Conservation (phyloP, 1,140 invertebrate species). For the Pantala flavescens region DNA sequence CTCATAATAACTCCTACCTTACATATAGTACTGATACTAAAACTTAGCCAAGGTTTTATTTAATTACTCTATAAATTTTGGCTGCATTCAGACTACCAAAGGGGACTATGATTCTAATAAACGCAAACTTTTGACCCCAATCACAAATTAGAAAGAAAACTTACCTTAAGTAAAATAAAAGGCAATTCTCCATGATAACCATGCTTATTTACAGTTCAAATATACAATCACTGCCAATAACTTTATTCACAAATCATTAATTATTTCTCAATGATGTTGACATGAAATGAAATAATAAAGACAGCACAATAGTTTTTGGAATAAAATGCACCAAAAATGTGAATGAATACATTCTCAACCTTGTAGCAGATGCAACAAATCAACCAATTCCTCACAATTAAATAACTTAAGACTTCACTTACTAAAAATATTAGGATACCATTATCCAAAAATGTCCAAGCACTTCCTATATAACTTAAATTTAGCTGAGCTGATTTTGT, state of each 20-base stretch:
- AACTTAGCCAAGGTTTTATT: no score
- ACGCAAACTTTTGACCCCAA: no score
- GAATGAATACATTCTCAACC: not conserved
- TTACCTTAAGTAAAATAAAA: no score
- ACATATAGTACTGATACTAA: no score
- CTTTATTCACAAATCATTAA: conserved; percentile 4
- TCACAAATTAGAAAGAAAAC: no score
- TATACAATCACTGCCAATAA: not conserved
- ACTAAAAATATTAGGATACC: not conserved
- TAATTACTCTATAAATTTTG: no score
- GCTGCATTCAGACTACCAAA: no score
- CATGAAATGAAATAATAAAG: not conserved
- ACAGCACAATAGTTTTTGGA: not conserved
- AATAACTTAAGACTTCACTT: not conserved
- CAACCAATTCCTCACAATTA: not conserved
- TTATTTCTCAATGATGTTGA: not conserved
- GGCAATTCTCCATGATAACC: no score
- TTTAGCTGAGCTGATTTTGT: not conserved
- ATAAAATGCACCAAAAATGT: not conserved
- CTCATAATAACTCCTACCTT: no score
- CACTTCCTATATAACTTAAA: not conserved
- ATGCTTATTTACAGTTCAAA: no score
- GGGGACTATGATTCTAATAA: no score
- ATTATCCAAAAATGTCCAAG: not conserved
- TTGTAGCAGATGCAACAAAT: not conserved